Evolutionary conservation across 2,888 invertebrate species (phyloP), one percentile per base, ranked within the genome.

Genomic region (Papilio demoleus): DNA sequence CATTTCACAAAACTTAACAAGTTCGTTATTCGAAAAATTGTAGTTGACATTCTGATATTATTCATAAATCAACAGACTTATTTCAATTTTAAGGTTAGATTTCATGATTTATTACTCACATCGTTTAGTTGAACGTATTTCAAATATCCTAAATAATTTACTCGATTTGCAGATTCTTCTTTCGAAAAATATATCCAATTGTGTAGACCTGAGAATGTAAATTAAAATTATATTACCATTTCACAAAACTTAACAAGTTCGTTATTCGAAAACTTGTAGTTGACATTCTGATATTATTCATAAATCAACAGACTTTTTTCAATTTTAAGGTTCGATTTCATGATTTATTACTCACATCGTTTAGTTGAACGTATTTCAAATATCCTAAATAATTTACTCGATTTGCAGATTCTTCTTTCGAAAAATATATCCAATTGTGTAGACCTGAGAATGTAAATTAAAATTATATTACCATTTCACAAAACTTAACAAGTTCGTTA

Each of bases 371-470:
- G 79, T 95, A 95, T 79, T 95, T 95, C 74, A 96, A 88, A 77
- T 96, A 97, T 14, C 97, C 97, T 75, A 96, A 94, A 86, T 97
- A 97, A 86, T 97, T 95, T 0, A 94, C 92, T 53, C 94, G 92
- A 64, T 95, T 95, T 0, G 94, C 94, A 50, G 88, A 82, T 89
- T 98, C 98, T 86, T 97, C 95, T 70, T 94, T 94, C 67, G 94
- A 94, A 78, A 97, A 97, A 85, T 96, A 97, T 36, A 98, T 93
- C 98, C 98, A 98, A 84, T 97, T 98, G 85, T 99, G 98, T 73
- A 98, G 92, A 9, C 98, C 98, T 82, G 88, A 70, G 83, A 77
- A 19, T 64, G 56, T 47, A 60, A 22, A 27, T 24, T 14, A 58
- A 60, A n/a, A n/a, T n/a, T n/a, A 62, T 27, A 36, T 34, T 59